Evolutionary conservation across 2,797 vertebrate genomes (phyloP), one percentile per base, ranked within the genome.

Genomic region (Cyprinella venusta): DNA sequence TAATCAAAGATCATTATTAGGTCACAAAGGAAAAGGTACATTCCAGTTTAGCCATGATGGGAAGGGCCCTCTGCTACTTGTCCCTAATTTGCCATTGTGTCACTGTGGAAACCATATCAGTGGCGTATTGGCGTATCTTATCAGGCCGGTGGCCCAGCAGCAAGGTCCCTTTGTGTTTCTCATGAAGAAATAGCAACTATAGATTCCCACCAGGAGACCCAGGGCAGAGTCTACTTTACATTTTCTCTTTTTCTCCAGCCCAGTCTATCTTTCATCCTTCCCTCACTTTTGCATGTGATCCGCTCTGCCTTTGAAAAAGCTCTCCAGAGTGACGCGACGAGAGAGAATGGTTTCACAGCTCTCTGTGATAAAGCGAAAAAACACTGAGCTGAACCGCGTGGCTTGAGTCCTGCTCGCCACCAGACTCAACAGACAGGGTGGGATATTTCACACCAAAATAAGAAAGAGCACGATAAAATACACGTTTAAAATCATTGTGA

Each of bases 61-160:
- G 80, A 83, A 79, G 64, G 54, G 79, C 70, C 79, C 69, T 33
- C 79, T 69, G 67, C 71, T 54, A 7, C 81, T 76, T 72, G 74
- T 79, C 61, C 21, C 45, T 82, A 45, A 71, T 80, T 65, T 87
- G 67, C 84, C 80, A 81, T 83, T 81, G 83, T 84, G 80, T 87
- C 79, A 80, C 89, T 76, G 6, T 87, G 89, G 90, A 88, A 90
- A 91, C 90, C 82, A 21, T 93, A 93, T 93, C 92, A 93, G 90
- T 59, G 64, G 59, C 52, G 85, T 42, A 69, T 65, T 86, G n/a
- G 50, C 83, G 86, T 92, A 92, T 93, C 92, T 94, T 95, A 94
- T 95, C 94, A 90, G 81, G 16, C 71, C 79, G 90, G 89, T 87
- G 89, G 87, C 88, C 91, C 89, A 69, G 90, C 91, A 86, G 82